Evolutionary conservation across 2,888 invertebrate species (phyloP).

Genomic region (Saturnia pavonia): DNA sequence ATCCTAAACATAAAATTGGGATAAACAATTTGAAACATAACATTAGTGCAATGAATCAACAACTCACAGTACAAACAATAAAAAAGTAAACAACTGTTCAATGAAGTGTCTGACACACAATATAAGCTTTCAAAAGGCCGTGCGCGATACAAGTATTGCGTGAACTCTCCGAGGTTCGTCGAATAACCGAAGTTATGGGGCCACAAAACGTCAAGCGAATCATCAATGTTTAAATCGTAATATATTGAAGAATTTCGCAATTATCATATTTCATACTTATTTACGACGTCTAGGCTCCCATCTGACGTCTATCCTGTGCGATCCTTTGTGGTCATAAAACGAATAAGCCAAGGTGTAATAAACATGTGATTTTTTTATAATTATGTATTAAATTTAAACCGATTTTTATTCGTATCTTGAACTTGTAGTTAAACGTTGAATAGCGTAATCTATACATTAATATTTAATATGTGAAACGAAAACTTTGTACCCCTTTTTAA

Average conservation of each 20-base stretch:
- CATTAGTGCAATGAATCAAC: constrained; percentile 34
- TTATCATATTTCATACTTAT: constrained; percentile 81
- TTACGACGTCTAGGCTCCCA: constrained; percentile 78
- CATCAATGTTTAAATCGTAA: constrained; percentile 81
- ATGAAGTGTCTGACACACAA: constrained; percentile 46
- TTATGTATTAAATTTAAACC: constrained; percentile 40
- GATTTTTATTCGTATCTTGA: neutral
- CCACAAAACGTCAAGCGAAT: constrained; percentile 78
- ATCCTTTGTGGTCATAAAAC: constrained; percentile 72
- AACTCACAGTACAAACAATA: constrained; percentile 48
- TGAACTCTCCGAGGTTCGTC: constrained; percentile 52
- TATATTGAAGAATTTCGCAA: constrained; percentile 82
- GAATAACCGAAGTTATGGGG: constrained; percentile 72
- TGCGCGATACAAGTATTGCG: constrained; percentile 27
- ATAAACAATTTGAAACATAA: constrained; percentile 19
- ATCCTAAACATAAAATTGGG: constrained; percentile 5
- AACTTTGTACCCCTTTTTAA: no score
- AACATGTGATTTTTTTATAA: constrained; percentile 71
- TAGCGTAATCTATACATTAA: neutral
- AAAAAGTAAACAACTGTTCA: constrained; percentile 51
- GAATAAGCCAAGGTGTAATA: constrained; percentile 67
- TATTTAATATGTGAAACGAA: neutral
- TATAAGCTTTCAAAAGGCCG: constrained; percentile 44
- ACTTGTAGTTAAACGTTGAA: neutral
- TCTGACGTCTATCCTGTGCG: constrained; percentile 72